Base-by-base conservation (phyloP, 2,888 invertebrate species). In the Drosophila longiperda region DNA sequence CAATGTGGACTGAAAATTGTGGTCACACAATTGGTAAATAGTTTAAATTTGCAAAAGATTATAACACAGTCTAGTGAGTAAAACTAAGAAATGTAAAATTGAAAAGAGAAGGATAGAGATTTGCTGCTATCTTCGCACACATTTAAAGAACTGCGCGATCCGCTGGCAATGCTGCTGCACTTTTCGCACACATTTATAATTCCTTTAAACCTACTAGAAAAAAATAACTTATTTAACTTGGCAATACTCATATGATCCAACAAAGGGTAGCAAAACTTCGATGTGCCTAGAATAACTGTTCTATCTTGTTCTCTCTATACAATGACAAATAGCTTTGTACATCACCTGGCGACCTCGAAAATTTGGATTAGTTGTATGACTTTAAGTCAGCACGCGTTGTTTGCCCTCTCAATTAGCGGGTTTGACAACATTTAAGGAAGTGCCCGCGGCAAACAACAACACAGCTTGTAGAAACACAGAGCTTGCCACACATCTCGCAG, bases 321-420 rank as follows among this genome's bases (percentile, higher is more conserved):
- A 33, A 26, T 38, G n/a, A 20, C 26, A 34, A 49, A 49, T n/a
- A 15, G 29, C 34, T 15, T 60, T 33, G 17, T n/a, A 2, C 15
- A 11, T 9, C 29, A 23, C 50, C 5, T 23, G n/a, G 23, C 29
- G 57, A 59, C 52, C 55, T 68, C 40, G 33, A n/a, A 55, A 66
- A 83, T 80, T 75, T 72, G 75, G 78, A 71, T 78, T 69, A 68
- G 78, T 69, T 73, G 72, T 66, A 64, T 68, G 69, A 75, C 65
- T 57, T 57, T 6, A 26, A 42, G 62, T 73, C 42, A 88, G 87
- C 85, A 90, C 86, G 86, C 86, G 86, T 90, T 90, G 71, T 86
- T 90, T 86, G 69, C 20, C 7, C 48, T 29, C 38, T 60, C 89
- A 90, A 74, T 86, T 86, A 86, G 84, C 90, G 57, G 58, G 42